phyloP scores from a whole-genome alignment of 2,113 vertebrate species.

The Vimba vimba region DNA sequence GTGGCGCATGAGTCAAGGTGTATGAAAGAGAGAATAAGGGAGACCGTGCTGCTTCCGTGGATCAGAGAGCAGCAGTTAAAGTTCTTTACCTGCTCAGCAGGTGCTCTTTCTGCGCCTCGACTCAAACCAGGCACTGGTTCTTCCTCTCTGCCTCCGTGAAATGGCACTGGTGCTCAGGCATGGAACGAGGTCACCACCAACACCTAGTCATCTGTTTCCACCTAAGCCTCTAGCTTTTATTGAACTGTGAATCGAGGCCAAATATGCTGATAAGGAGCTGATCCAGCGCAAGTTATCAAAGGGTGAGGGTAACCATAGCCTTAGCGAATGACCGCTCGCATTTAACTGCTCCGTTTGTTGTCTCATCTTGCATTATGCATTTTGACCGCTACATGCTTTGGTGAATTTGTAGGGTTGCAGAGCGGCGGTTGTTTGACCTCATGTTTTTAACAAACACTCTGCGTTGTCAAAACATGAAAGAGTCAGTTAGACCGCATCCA shows the following conservation, averaged over 20 bases:
- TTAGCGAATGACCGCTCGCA: slow-evolving; percentile 30
- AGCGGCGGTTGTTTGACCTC: slow-evolving; percentile 63
- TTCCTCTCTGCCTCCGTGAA: slow-evolving; percentile 26
- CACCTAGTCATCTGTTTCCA: neutral
- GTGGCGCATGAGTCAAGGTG: slow-evolving; percentile 49
- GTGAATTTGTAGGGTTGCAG: slow-evolving; percentile 62
- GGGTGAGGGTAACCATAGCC: neutral
- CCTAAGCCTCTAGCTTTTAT: neutral
- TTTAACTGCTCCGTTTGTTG: slow-evolving; percentile 46
- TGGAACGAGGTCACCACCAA: neutral
- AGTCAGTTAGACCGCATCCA: slow-evolving; percentile 59
- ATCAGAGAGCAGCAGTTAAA: neutral
- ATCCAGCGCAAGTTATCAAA: slow-evolving; percentile 41
- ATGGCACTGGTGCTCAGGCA: neutral
- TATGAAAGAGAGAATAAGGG: slow-evolving; percentile 52
- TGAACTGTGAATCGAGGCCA: neutral
- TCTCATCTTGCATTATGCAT: slow-evolving; percentile 54
- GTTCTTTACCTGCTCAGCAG: slow-evolving; percentile 59
- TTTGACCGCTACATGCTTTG: slow-evolving; percentile 3
- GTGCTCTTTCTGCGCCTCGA: slow-evolving; percentile 56
- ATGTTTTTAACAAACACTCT: slow-evolving; percentile 62
- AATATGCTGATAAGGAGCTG: neutral
- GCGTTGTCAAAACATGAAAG: slow-evolving; percentile 62
- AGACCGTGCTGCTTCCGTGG: slow-evolving; percentile 2
- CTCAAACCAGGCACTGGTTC: slow-evolving; percentile 53